These are phyloP conservation scores for Agrypnus murinus DNA, from an alignment of 2,888 invertebrate species.

Conservation along the genomic window DNA sequence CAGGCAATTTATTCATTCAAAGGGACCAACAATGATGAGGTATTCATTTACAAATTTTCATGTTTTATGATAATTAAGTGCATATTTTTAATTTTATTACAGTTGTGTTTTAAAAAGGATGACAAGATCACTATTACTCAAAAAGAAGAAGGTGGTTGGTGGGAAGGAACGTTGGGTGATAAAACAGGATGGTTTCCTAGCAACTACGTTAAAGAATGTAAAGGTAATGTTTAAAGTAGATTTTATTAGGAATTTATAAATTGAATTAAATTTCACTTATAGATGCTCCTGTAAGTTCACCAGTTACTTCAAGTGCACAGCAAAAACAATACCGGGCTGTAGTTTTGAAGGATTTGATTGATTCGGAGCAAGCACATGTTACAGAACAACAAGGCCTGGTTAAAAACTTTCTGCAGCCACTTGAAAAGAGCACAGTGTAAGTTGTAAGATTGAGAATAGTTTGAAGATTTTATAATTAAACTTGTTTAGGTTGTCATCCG, in stretches of 20 bases:
- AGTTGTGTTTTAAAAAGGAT: conserved; percentile 95
- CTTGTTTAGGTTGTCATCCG: conserved; percentile 81
- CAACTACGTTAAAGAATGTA: conserved; percentile 95
- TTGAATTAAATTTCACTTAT: neutral
- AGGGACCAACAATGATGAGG: conserved; percentile 98
- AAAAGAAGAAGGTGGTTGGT: conserved; percentile 98
- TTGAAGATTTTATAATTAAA: conserved; percentile 15
- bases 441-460: conserved; percentile 64
- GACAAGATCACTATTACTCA: conserved; percentile 98
- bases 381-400: conserved; percentile 90
- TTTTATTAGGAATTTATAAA: neutral
- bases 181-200: conserved; percentile 99
- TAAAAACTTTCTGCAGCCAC: conserved; percentile 89
- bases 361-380: conserved; percentile 94
- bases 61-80: no score
- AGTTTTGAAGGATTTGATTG: conserved; percentile 91
- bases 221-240: conserved; percentile 71
- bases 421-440: conserved; percentile 91
- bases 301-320: conserved; percentile 77
- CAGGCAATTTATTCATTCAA: conserved; percentile 95
- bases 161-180: conserved; percentile 97
- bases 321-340: conserved; percentile 87
- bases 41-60: conserved; percentile 63
- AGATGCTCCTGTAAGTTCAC: conserved; percentile 70
- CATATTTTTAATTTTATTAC: conserved; percentile 42